Percentiles rank a stretch among this genome's conserved stretches.
Evolutionary conservation across 2,888 invertebrate species (phyloP).

Genomic region (Diaphora mendica): DNA sequence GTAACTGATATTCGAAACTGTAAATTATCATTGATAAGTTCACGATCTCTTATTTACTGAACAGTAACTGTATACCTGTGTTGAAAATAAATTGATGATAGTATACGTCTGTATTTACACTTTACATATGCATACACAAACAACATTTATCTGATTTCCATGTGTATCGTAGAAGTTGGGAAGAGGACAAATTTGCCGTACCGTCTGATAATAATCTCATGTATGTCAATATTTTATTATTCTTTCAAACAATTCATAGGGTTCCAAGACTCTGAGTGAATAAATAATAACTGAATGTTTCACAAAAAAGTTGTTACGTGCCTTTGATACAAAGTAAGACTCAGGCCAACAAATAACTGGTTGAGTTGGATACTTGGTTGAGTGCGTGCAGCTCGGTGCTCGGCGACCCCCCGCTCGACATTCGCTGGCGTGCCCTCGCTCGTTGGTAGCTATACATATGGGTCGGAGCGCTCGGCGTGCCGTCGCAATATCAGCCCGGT

Average conservation of each 20-base stretch:
- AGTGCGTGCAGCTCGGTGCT: conserved; percentile 77
- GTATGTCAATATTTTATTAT: conserved; percentile 35
- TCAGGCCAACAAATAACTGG: conserved; percentile 69
- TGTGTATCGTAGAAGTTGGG: conserved; percentile 29
- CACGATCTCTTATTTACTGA: conserved; percentile 49
- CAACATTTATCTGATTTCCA: conserved; percentile 40
- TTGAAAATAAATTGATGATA: conserved; percentile 36
- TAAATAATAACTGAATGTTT: conserved; percentile 48
- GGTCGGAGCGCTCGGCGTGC: conserved; percentile 80
- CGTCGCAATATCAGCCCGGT: conserved; percentile 86
- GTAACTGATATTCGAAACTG: conserved; percentile 44
- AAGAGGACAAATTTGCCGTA: conserved; percentile 2
- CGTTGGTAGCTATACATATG: conserved; percentile 80
- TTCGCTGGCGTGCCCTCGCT: conserved; percentile 77
- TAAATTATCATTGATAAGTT: conserved; percentile 50
- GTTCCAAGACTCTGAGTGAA: conserved; percentile 39
- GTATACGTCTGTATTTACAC: conserved; percentile 42
- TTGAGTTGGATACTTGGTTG: conserved; percentile 71
- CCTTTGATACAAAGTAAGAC: conserved; percentile 63
- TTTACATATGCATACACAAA: conserved; percentile 39
- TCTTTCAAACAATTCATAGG: conserved; percentile 46
- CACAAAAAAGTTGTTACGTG: conserved; percentile 51
- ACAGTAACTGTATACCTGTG: conserved; percentile 23
- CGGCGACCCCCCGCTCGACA: conserved; percentile 76
- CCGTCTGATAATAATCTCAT: conserved; percentile 26